Base-by-base conservation (phyloP, 2,113 vertebrate species). In the Phalacrocorax aristotelis region DNA sequence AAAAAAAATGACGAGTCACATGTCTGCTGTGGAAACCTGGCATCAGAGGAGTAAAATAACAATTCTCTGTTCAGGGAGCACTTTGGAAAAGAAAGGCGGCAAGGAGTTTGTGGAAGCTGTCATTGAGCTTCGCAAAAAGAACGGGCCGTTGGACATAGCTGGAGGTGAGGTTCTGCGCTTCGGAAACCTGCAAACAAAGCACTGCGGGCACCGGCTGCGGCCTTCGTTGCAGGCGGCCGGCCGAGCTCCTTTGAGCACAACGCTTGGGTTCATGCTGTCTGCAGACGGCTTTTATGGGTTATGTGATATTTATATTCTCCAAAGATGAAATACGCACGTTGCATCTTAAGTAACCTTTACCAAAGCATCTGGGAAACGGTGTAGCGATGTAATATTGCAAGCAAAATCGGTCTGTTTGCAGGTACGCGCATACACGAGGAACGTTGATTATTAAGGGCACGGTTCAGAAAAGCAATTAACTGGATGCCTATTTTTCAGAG, bases 51-150 rank as follows among this genome's bases (percentile, higher is more conserved):
- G 42, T 97, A 97, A 95, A 97, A 40, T 93, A 61, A 32, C 23
- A n/a, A 66, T 48, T 97, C 87, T 97, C 97, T 97, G 91, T 96
- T 77, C 97, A 99, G 99, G 99, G 65, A 98, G 97, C 78, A 99
- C 99, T 83, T 98, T 99, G 98, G 99, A 99, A 97, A 99, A 99
- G 98, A 99, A 99, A 76, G 99, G 99, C 11, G 99, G 99, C 89
- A 99, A 99, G 98, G 99, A 99, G 94, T 99, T 99, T 96, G 97
- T 98, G 66, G 99, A 99, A 32, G 99, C 99, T 9, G 97, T 99
- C 85, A 96, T 98, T 95, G 99, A 99, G 96, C 98, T 99, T 78
- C 99, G 99, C 96, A 99, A 99, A 98, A 99, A 99, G 95, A 99
- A 99, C 9, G 99, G 99, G 30, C 99, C 99, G 3, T 98, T 99